Percentiles rank a stretch among this genome's conserved stretches.
Evolutionary conservation across 2,797 vertebrate genomes (phyloP).

Genomic region (Pristis pectinata): DNA sequence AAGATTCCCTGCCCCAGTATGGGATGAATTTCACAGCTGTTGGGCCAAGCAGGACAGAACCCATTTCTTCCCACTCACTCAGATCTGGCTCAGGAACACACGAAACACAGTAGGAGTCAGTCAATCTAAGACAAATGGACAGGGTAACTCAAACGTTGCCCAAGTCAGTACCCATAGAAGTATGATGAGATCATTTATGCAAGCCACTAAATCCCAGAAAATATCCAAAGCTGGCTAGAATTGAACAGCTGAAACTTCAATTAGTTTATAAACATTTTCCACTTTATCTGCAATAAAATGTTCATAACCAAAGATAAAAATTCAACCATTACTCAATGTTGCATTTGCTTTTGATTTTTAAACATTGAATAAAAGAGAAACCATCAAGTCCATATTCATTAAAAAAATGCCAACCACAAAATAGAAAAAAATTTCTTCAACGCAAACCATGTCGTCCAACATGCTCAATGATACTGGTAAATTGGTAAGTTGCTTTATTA

Average conservation of each 20-base stretch:
- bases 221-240: not conserved
- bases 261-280: not conserved
- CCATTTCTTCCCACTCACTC: not conserved
- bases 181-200: no score
- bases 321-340: no score
- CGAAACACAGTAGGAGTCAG: not conserved
- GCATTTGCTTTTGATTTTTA: not conserved
- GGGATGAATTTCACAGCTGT: not conserved
- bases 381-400: no score
- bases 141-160: no score
- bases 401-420: no score
- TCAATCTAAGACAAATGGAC: not conserved
- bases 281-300: not conserved
- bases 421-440: no score
- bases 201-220: not conserved
- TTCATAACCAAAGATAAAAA: not conserved
- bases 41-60: not conserved
- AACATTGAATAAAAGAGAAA: no score
- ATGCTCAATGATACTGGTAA: no score
- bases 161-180: no score
- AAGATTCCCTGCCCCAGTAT: not conserved
- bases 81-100: not conserved
- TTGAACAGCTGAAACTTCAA: not conserved
- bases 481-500: no score
- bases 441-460: no score